Base-by-base conservation (phyloP, 1,140 invertebrate species). In the Drosophila arizonae region DNA sequence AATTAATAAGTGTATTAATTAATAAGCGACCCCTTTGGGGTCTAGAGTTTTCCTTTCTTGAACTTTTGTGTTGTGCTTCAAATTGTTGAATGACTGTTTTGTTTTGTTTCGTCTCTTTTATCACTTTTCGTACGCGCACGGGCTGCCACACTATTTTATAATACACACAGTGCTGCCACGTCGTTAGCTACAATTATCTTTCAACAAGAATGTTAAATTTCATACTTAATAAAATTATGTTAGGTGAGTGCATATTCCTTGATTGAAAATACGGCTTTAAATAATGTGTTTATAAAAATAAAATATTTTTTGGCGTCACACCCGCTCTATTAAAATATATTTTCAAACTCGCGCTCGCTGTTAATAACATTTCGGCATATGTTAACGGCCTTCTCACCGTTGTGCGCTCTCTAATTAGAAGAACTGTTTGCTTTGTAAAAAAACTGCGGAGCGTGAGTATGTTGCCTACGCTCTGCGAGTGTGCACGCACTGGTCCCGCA, bases 1-100 rank as follows among this genome's bases (percentile, higher is more conserved):
- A 64, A 71, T 71, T 65, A 71, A 51, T 43, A 52, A 45, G 39
- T 41, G n/a, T 36, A 62, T 57, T 63, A 33, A 41, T 68, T 41
- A 48, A 56, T 30, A 10, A 17, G 3, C 5, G 45, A 48, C 51
- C 71, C 71, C 65, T 62, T 62, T 28, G 57, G 65, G 71, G 71
- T 26, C 56, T 58, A 64, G 17, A 21, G 15, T 33, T 50, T 68
- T 69, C 21, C 26, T 46, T 54, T 41, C 60, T 70, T 30, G 76
- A 81, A 75, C 72, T 76, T 79, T 55, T 73, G n/a, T 66, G 68
- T 76, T 72, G 43, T 67, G 69, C 48, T 76, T 76, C 73, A 64
- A 56, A 56, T 79, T 81, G 61, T 79, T 81, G 76, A 81, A 79
- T 81, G 76, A 43, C 45, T 9, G 36, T 62, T 68, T 81, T 81